A percentile compares a stretch with the other conserved stretches of the same genome.
These are phyloP conservation scores for Drosophila ambigua DNA, from an alignment of 1,140 invertebrate genomes.

Conservation along the genomic window DNA sequence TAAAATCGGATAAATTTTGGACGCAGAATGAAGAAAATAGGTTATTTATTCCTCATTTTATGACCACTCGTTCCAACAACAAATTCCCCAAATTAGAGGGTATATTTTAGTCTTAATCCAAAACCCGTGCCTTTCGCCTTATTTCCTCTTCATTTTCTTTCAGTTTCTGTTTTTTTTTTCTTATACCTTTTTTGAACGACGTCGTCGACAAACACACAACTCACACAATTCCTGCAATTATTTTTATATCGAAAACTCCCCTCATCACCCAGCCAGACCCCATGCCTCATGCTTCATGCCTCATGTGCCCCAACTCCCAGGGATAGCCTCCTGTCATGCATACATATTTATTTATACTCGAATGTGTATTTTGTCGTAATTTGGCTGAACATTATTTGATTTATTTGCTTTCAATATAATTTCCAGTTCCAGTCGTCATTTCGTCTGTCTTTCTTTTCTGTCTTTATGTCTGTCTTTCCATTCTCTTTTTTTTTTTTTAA, in stretches of 20 bases:
- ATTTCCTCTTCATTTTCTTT: slow-evolving; percentile 32
- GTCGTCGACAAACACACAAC: slow-evolving; percentile 46
- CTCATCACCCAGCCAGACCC: slow-evolving; percentile 33
- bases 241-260: slow-evolving; percentile 76
- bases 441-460: slow-evolving; percentile 29
- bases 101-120: too few species aligned
- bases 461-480: neutral
- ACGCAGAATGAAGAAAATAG: too few species aligned
- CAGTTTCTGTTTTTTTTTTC: slow-evolving; percentile 20
- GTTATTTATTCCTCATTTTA: too few species aligned
- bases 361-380: slow-evolving; percentile 75
- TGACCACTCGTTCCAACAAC: too few species aligned
- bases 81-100: too few species aligned
- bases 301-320: slow-evolving; percentile 15
- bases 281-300: slow-evolving; percentile 7
- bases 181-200: slow-evolving; percentile 33
- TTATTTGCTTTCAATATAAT: slow-evolving; percentile 78
- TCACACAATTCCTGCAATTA: slow-evolving; percentile 80
- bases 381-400: slow-evolving; percentile 77
- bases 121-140: slow-evolving; percentile 31
- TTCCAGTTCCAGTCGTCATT: slow-evolving; percentile 30
- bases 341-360: slow-evolving; percentile 67
- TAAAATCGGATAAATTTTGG: too few species aligned
- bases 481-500: slow-evolving; percentile 43
- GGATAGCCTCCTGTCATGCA: slow-evolving; percentile 58